phyloP scores from a whole-genome alignment of 2,888 invertebrate species.

The Diloba caeruleocephala region DNA sequence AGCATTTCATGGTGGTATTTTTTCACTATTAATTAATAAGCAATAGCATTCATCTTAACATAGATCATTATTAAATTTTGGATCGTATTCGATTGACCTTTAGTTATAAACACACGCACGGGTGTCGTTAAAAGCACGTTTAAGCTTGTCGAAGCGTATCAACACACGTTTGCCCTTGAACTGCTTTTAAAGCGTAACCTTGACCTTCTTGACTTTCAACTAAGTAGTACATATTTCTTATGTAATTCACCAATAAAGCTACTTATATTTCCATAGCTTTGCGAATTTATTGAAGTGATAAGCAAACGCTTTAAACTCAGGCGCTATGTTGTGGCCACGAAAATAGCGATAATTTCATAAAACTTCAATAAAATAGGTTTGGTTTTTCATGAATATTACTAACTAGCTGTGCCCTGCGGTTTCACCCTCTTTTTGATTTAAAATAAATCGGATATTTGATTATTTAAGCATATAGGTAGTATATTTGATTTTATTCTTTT shows the following conservation, averaged over 20 bases:
- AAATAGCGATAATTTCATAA: constrained; percentile 1
- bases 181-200: constrained; percentile 9
- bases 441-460: no score
- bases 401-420: no score
- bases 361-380: no score
- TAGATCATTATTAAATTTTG: no score
- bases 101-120: neutral
- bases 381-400: no score
- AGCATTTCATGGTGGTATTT: no score
- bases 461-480: no score
- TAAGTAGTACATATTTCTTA: neutral
- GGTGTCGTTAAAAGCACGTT: constrained; percentile 13
- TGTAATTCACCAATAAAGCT: no score
- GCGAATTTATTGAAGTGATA: neutral
- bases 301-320: neutral
- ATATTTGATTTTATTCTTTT: no score
- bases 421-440: no score
- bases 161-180: constrained; percentile 16
- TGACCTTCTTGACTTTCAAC: constrained; percentile 2
- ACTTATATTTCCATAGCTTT: neutral
- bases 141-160: constrained; percentile 13
- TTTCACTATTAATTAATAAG: no score
- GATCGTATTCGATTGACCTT: constrained; percentile 3
- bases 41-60: no score
- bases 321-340: neutral